phyloP scores from a whole-genome alignment of 2,113 vertebrate species.

The Athene cunicularia region DNA sequence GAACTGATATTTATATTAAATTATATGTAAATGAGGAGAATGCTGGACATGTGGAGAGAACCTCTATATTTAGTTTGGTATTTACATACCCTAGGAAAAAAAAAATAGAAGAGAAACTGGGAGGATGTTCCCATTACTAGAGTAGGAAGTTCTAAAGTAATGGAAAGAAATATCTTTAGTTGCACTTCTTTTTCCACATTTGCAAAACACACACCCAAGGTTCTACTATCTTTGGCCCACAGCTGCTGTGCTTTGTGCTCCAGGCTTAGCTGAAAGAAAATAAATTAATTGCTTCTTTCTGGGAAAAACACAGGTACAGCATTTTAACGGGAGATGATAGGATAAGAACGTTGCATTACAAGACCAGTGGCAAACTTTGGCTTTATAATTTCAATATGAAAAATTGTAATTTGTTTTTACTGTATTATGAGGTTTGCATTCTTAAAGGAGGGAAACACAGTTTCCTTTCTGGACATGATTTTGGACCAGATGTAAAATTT shows the following conservation, averaged over 20 bases:
- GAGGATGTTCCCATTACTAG: neutral
- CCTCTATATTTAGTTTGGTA: neutral
- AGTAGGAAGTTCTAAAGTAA: slow-evolving; percentile 21
- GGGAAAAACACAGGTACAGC: neutral
- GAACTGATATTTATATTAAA: neutral
- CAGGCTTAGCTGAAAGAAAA: slow-evolving; percentile 26
- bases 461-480: neutral
- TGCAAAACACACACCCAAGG: slow-evolving; percentile 50
- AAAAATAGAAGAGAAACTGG: neutral
- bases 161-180: slow-evolving; percentile 38
- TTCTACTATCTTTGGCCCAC: slow-evolving; percentile 18
- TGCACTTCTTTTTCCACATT: slow-evolving; percentile 18
- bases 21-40: neutral
- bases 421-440: neutral
- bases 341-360: neutral
- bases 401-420: neutral
- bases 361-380: neutral
- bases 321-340: neutral
- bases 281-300: neutral
- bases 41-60: neutral
- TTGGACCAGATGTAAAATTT: neutral
- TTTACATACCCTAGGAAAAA: neutral
- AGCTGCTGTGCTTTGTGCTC: slow-evolving; percentile 12
- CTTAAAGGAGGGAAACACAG: neutral
- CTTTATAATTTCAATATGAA: neutral